Evolutionary conservation across 2,113 vertebrate species (phyloP).

Genomic region (Geococcyx californianus): DNA sequence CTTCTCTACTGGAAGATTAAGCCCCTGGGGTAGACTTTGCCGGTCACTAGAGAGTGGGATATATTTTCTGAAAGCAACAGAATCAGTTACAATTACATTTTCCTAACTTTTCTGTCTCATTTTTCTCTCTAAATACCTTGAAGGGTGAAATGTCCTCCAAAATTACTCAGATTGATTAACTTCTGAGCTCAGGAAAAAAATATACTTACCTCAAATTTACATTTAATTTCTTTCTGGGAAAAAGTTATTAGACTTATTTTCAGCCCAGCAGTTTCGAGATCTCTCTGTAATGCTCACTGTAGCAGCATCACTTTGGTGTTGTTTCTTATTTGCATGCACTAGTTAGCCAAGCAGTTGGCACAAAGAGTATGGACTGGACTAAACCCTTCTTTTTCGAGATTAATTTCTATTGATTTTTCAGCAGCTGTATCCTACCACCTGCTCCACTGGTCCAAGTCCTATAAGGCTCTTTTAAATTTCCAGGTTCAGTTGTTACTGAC

Average conservation of each 20-base stretch:
- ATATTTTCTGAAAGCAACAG: background rate
- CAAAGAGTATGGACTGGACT: background rate
- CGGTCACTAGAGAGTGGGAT: background rate
- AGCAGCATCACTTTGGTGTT: background rate
- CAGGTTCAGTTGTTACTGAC: background rate
- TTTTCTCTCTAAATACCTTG: background rate
- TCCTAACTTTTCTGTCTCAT: background rate
- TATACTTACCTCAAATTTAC: background rate
- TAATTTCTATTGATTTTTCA: background rate
- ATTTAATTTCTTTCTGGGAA: background rate
- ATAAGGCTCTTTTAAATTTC: background rate
- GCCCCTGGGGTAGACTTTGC: background rate
- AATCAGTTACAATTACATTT: background rate
- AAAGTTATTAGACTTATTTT: background rate
- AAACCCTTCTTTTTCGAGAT: background rate
- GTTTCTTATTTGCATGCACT: background rate
- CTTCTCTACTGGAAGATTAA: background rate
- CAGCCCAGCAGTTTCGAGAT: background rate
- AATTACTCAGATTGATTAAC: constrained; percentile 22
- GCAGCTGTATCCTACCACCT: background rate
- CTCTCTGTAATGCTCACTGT: background rate
- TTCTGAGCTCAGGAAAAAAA: background rate
- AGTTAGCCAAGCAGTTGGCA: background rate
- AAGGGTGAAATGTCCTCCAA: background rate
- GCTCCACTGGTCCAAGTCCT: background rate